Conservation (phyloP, 2,113 vertebrate genomes). For the Puffinus mauretanicus region DNA sequence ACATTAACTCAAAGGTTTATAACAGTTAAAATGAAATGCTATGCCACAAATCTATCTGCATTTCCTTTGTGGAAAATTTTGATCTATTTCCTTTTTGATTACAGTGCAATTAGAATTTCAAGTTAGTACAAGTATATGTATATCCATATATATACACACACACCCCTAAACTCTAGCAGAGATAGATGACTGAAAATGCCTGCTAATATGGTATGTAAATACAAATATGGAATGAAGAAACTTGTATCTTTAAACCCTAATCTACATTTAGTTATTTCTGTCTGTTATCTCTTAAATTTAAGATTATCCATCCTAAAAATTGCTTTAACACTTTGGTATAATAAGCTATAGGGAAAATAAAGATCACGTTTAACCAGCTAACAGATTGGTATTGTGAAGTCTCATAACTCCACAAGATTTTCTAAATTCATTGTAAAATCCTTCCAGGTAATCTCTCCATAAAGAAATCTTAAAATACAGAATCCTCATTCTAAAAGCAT, state of each 20-base stretch:
- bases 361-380: background rate
- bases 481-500: background rate
- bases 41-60: background rate
- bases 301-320: background rate
- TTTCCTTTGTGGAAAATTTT: background rate
- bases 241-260: background rate
- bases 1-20: background rate
- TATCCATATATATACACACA: accelerated
- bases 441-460: too few species aligned
- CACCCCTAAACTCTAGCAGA: background rate
- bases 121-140: background rate
- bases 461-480: background rate
- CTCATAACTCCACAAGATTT: background rate
- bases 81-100: background rate
- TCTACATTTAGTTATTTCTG: background rate
- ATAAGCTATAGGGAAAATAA: background rate
- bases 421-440: background rate
- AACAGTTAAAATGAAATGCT: background rate
- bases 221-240: background rate
- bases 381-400: accelerated
- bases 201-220: background rate
- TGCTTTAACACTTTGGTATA: background rate
- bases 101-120: background rate
- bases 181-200: background rate
- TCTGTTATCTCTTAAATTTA: background rate